phyloP scores from a whole-genome alignment of 2,113 vertebrate species.

The Rattus norvegicus region DNA sequence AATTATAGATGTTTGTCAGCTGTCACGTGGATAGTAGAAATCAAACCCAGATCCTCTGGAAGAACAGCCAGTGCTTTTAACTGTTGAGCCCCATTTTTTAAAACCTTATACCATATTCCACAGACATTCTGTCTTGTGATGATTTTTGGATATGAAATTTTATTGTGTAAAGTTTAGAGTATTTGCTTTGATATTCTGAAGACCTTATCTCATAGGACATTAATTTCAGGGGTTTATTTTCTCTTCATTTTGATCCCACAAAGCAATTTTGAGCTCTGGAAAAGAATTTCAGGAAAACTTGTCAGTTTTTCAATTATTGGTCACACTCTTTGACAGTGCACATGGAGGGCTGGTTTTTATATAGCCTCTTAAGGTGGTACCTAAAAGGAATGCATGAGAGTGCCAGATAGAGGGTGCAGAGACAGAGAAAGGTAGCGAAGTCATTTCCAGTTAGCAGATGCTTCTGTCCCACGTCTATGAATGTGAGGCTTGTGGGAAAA shows the following conservation, averaged over 20 bases:
- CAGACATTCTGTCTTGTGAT: not conserved
- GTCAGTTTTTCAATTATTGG: not conserved
- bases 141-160: slow-evolving; percentile 10
- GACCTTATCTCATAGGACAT: not conserved
- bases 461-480: not conserved
- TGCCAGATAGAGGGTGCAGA: too few species aligned
- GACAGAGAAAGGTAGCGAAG: too few species aligned
- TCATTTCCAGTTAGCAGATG: not conserved
- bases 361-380: not conserved
- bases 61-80: not conserved
- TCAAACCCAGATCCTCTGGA: not conserved
- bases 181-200: not conserved
- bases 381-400: not conserved
- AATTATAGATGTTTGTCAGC: not conserved
- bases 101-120: not conserved
- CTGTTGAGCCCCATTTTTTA: not conserved
- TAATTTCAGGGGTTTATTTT: too few species aligned
- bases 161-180: not conserved
- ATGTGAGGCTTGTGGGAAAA: not conserved
- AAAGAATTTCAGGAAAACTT: not conserved
- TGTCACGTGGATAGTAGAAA: not conserved
- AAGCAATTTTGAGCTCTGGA: not conserved
- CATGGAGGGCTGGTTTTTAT: not conserved
- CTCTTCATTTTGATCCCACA: slow-evolving; percentile 2
- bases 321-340: not conserved